These are phyloP conservation scores for Smithornis capensis DNA, from an alignment of 2,113 vertebrate species.

Conservation along the genomic window DNA sequence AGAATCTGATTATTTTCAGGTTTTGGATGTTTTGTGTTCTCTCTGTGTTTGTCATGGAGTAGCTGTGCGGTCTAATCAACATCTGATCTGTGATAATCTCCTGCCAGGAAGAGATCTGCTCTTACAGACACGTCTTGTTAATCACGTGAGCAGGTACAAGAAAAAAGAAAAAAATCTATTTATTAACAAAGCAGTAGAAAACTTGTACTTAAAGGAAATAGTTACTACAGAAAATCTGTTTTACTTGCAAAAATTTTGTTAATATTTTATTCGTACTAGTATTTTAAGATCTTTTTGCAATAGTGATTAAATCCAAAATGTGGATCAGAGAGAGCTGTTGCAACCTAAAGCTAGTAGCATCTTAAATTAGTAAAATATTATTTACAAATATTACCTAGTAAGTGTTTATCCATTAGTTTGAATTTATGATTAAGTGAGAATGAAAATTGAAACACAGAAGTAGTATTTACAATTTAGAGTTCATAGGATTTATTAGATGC, in stretches of 20 bases:
- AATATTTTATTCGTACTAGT: neutral
- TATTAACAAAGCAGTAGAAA: neutral
- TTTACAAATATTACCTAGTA: neutral
- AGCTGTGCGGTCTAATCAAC: conserved; percentile 93
- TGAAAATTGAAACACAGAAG: neutral
- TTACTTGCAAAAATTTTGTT: neutral
- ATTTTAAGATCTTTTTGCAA: neutral
- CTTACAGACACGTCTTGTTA: conserved; percentile 90
- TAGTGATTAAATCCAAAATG: neutral
- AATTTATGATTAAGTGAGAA: neutral
- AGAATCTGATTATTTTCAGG: conserved; percentile 59
- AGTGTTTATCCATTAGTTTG: neutral
- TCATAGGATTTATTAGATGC: neutral
- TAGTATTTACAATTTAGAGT: neutral
- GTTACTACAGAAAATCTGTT: neutral
- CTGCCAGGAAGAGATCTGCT: conserved; percentile 91
- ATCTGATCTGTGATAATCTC: conserved; percentile 96
- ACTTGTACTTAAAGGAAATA: neutral
- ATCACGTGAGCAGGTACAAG: conserved; percentile 92
- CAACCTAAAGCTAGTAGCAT: neutral
- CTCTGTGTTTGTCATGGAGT: conserved; percentile 96
- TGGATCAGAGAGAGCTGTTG: neutral
- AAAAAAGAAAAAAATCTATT: neutral
- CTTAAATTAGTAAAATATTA: neutral
- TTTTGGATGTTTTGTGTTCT: conserved; percentile 93